Base-by-base conservation (phyloP, 2,888 invertebrate species). In the Noctua fimbriata region DNA sequence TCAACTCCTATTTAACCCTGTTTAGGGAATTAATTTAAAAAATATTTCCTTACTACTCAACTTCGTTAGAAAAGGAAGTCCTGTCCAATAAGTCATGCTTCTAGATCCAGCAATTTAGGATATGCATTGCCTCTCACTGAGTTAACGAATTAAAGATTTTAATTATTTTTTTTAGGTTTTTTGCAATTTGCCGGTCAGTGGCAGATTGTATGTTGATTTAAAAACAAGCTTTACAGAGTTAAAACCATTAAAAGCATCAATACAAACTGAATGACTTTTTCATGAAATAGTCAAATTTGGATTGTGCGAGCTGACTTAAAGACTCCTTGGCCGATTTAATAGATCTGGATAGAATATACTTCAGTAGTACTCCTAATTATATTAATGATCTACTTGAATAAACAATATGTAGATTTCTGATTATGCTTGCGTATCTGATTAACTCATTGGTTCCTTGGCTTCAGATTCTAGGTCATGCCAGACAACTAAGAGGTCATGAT, bases 331-430 rank as follows among this genome's bases (percentile, higher is more conserved):
- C 32, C 44, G 24, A 18, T 52, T 28, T 9, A n/a, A 36, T 73
- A 49, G 6, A 73, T 36, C 18, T 52, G 7, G 18, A 65, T n/a
- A 66, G n/a, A 52, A 49, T 52, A 52, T 24, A 41, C 18, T 41
- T 12, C 24, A 28, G 24, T 32, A 60, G 21, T 2, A 21, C 5
- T 24, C n/a, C n/a, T 60, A 55, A 82, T 63, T 63, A 55, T 24
- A 49, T 63, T 63, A 78, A 78, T 65, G 41, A 49, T 47, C 67
- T 60, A 52, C 58, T 81, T 32, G 60, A 69, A 58, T 78, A 82
- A 73, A 55, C 82, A 67, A n/a, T 66, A 82, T 77, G 83, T 69
- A 69, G 71, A 82, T 69, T 7, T 36, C 58, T 44, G 24, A 78
- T 47, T 73, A 52, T 60, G 60, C 69, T 70, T 66, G 52, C 58